Evolutionary conservation across 1,140 invertebrate species (phyloP), one percentile per base, ranked within the genome.

Genomic region (Venturia canescens): DNA sequence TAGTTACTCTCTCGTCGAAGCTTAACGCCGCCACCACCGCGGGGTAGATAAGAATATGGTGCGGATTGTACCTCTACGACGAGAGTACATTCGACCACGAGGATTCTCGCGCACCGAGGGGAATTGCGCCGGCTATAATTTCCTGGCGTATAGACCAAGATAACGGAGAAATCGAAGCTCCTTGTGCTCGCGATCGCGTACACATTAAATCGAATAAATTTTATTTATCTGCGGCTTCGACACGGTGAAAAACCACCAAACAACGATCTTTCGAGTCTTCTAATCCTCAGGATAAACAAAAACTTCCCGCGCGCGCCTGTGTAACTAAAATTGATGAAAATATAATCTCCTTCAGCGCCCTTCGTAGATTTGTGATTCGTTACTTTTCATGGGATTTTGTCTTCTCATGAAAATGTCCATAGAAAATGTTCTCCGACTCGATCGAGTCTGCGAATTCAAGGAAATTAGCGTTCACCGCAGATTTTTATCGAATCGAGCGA

Each of bases 1-100:
- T 88, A 87, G 85, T 88, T 90, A 90, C 87, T 90, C 88, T 88
- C 86, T 72, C 48, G 38, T 84, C 78, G 70, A 79, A 88, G 90
- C 89, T 91, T 91, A 91, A 86, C 75, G 38, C 21, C 26, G 69
- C 69, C 66, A 79, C 48, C 48, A 50, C 48, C 48, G 15, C 18
- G 31, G 38, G 44, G 26, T 18, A 76, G 74, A 76, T 76, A 76
- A 76, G 74, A 76, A 63, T n/a, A n/a, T 23, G 29, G 57, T 76
- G 26, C 38, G 50, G 72, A 60, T 21, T 38, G 70, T 74, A 38
- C 50, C 50, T n/a, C 57, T 18, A 76, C 53, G 23, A 21, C 53
- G 23, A 31, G 48, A 53, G 50, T 34, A 75, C 18, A 21, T 21
- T 16, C 6, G 7, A 23, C 7, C n/a, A 16, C 1, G n/a, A n/a